Base-by-base conservation (phyloP, 2,797 vertebrate species). In the Macroramphosus scolopax region DNA sequence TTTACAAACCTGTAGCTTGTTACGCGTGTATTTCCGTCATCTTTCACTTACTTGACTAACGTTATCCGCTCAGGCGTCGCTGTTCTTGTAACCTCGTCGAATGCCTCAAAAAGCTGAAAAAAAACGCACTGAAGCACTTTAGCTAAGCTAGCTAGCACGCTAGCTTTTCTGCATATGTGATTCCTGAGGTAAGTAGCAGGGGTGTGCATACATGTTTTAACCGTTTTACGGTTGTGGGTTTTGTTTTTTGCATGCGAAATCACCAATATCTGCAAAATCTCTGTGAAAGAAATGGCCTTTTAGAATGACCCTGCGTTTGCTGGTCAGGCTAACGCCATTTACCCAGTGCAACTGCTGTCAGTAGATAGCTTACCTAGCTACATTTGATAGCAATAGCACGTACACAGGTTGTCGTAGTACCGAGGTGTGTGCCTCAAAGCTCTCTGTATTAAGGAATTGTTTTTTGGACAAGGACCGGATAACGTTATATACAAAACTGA, bases 111-210 rank as follows among this genome's bases (percentile, higher is more conserved):
- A 89, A 92, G 89, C 89, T 89, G 91, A 64, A 78, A 75, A 77
- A 58, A 89, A 90, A 93, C 93, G 95, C 95, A 98, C 96, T 95
- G 91, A 93, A 96, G 96, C 96, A 98, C 95, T 98, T 98, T 98
- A 98, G 89, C 89, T 70, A 77, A 80, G 84, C 84, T 85, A 87
- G 86, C 75, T 75, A 81, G 72, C 78, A 38, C 69, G 86, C 85
- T 87, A 83, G 86, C 84, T 49, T 39, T 63, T 81, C 93, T 86
- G 88, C 83, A 84, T 86, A 87, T 91, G 89, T 89, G 85, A 91
- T 90, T 89, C 86, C 86, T 68, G 90, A 94, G 95, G 96, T 98
- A 89, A 96, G 96, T 95, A 24, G 1, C 8, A 6, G 2, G 6
- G 5, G 30, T 32, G n/a, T 5, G 30, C 5, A 6, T 13, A 6